Base-by-base conservation (phyloP, 2,888 invertebrate genomes). In the Eristalinus aeneus region DNA sequence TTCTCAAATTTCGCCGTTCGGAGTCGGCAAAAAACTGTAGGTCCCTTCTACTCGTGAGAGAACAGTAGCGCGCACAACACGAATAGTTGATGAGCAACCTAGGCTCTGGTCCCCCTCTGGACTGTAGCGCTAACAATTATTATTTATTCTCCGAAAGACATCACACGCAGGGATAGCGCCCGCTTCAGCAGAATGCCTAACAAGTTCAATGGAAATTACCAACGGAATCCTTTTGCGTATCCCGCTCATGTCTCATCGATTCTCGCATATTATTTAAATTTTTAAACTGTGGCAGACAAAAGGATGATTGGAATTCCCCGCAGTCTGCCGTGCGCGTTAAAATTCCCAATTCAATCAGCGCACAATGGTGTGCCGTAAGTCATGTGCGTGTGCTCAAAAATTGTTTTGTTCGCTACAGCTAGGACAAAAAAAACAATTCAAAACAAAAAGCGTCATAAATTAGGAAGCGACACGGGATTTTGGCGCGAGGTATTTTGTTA, bases 271-370 rank as follows among this genome's bases (percentile, higher is more conserved):
- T 46, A 53, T 56, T 69, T 56, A 36, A 69, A 46, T 76, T 68
- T 67, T 75, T 61, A 60, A 60, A 68, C 61, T 68, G 36, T 68
- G 53, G 12, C n/a, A 61, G 76, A 61, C 27, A 68, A 76, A 76
- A 69, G 76, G 54, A 54, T 69, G 61, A 69, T 76, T 76, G 69
- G 63, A 63, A 69, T 54, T 68, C 69, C 3, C 12, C 60, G 61
- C 61, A 65, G 34, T 64, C 54, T 64, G 11, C 22, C 46, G 36
- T 6, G 27, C 54, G 3, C 68, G 54, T 32, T 12, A 36, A 68
- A 76, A 20, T 68, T 31, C 36, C 23, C 27, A 27, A 54, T 36
- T 54, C 65, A 20, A 69, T 36, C 46, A 31, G 53, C 16, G 53
- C 23, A 61, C 23, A 61, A 36, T 36, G 46, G 16, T 16, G 16